Base-by-base conservation (phyloP, 2,113 vertebrate genomes). In the Pterocles burchelli region DNA sequence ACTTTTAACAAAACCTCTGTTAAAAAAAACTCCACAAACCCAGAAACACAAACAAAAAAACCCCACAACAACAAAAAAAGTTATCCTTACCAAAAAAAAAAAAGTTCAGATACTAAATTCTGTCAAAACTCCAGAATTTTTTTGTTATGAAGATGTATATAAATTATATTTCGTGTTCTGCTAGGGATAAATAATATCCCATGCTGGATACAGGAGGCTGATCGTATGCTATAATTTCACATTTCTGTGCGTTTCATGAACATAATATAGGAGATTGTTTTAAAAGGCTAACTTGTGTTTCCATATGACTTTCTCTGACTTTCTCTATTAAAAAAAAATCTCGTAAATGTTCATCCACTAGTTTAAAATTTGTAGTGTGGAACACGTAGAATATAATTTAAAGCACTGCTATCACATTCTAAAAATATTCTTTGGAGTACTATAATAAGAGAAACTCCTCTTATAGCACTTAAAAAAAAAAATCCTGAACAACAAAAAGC, bases 121-220 rank as follows among this genome's bases (percentile, higher is more conserved):
- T 49, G 6, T 59, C 20, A 54, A 54, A 59, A 34, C 6, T 49
- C 33, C 2, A 9, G 5, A 66, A 24, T 10, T 13, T 41, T 49
- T 41, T 45, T 38, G 7, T 48, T 73, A 48, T 21, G 31, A 63
- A 83, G 25, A 24, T 1, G 0, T 17, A 20, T 43, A 8, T 55
- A 57, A 58, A 28, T 36, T 48, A 13, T 55, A 7, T 74, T 82
- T 70, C n/a, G 8, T 33, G 1, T 51, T 86, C 18, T 76, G 13
- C 52, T 80, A 38, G 16, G 18, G 20, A 34, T 80, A 49, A 89
- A 31, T 68, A 78, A 45, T 5, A 65, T 51, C 22, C 22, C 57
- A 6, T 0, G 0, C 8, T 62, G 43, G 11, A 17, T 29, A 7
- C 18, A 43, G 38, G 49, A 63, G 29, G n/a, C 34, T 74, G 45